Evolutionary conservation across 2,113 vertebrate genomes (phyloP), one percentile per base, ranked within the genome.

Genomic region (Nematolebias whitei): DNA sequence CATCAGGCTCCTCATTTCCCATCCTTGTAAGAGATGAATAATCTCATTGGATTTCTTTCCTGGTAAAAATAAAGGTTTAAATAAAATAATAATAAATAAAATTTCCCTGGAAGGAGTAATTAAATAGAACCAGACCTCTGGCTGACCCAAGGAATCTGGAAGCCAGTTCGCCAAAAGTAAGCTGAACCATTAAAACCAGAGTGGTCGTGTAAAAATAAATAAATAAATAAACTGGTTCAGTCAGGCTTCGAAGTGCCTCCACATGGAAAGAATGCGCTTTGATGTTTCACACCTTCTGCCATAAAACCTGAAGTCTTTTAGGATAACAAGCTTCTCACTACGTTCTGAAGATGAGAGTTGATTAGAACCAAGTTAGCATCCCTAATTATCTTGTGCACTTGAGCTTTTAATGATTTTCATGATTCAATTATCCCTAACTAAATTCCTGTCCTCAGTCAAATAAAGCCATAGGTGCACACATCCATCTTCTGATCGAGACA

Each of bases 381-480:
- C 56, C 80, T 84, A 83, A 89, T 87, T 82, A 85, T 87, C 85
- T 77, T 57, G 13, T 80, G 82, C 81, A 85, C 85, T 87, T 90
- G 85, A 87, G 87, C 85, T 86, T 89, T 87, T 86, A 88, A 89
- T 86, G 85, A 90, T 89, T 91, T 88, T 82, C 79, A 75, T 84
- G 74, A 89, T 87, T 90, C 85, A 87, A 89, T 91, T 90, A 89
- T 47, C 66, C 35, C 82, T 79, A 88, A 89, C 78, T 66, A 74
- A 90, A 90, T 90, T 90, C 80, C 88, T 80, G 87, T 89, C 86
- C 80, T 90, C 84, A 89, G 89, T 91, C 89, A 90, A 90, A 92
- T 91, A 90, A 87, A 85, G 80, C 69, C 71, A 73, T 44, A 73
- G 79, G 78, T 70, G 76, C 82, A 68, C 53, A 45, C 89, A 88